phyloP scores from a whole-genome alignment of 2,113 vertebrate genomes.

The Alectura lathami region DNA sequence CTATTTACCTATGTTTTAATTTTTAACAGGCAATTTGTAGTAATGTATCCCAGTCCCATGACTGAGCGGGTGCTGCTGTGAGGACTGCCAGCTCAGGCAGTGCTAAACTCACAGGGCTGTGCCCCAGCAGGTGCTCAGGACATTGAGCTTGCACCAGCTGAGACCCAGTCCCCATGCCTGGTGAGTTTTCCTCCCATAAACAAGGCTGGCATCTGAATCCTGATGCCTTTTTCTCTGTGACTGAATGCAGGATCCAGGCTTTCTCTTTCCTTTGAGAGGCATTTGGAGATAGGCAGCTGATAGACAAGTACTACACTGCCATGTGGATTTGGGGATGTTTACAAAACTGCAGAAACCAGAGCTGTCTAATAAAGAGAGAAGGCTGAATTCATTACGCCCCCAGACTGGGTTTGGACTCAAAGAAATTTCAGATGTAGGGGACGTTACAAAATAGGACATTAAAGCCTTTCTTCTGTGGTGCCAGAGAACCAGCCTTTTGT shows the following conservation, averaged over 20 bases:
- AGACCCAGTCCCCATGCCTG: background rate
- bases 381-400: background rate
- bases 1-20: background rate
- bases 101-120: no score
- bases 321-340: background rate
- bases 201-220: background rate
- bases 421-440: background rate
- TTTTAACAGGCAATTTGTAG: background rate
- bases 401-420: constrained; percentile 6
- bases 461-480: background rate
- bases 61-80: accelerated
- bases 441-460: background rate
- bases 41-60: background rate
- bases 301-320: background rate
- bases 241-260: background rate
- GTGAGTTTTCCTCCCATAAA: background rate
- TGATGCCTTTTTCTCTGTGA: background rate
- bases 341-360: constrained; percentile 21
- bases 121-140: accelerated
- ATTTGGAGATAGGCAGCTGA: background rate
- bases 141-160: background rate
- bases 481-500: background rate
- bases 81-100: background rate
- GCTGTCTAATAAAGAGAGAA: constrained; percentile 1
- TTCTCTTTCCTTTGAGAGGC: background rate